These are phyloP conservation scores for Nebria salina DNA, from an alignment of 2,888 invertebrate species.

Conservation along the genomic window DNA sequence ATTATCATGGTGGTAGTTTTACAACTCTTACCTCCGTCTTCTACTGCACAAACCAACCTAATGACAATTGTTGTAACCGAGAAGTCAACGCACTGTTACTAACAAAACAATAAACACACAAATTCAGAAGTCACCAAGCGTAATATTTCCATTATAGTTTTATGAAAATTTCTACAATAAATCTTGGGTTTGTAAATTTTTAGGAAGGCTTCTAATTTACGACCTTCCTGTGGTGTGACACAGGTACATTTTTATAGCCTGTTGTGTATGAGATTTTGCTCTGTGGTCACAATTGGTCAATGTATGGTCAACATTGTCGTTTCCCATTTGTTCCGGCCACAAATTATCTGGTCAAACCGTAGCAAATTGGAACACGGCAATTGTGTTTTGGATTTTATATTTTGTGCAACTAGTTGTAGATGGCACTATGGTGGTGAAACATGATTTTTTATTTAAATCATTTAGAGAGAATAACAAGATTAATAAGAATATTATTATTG, in stretches of 20 bases:
- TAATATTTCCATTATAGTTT: conserved; percentile 38
- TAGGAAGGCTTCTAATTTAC: background rate
- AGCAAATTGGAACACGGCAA: conserved; percentile 5
- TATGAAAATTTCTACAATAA: conserved; percentile 24
- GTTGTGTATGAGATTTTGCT: conserved; percentile 21
- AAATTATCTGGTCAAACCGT: conserved; percentile 5
- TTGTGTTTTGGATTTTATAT: background rate
- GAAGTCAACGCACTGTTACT: background rate
- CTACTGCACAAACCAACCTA: background rate
- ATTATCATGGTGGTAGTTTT: conserved; percentile 35
- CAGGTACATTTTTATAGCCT: conserved; percentile 27
- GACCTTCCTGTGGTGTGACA: background rate
- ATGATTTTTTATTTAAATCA: too few species aligned
- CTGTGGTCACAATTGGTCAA: conserved; percentile 31
- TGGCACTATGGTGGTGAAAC: background rate
- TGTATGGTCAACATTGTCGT: conserved; percentile 32
- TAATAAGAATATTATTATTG: too few species aligned
- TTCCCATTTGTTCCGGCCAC: conserved; percentile 17
- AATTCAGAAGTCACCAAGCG: conserved; percentile 28
- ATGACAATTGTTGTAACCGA: background rate
- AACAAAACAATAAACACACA: background rate
- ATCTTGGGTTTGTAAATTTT: background rate
- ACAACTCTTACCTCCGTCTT: background rate
- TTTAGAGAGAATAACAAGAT: too few species aligned
- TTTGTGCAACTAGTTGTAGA: background rate